Evolutionary conservation across 2,888 invertebrate genomes (phyloP).

Genomic region (Cheilosia urbana): DNA sequence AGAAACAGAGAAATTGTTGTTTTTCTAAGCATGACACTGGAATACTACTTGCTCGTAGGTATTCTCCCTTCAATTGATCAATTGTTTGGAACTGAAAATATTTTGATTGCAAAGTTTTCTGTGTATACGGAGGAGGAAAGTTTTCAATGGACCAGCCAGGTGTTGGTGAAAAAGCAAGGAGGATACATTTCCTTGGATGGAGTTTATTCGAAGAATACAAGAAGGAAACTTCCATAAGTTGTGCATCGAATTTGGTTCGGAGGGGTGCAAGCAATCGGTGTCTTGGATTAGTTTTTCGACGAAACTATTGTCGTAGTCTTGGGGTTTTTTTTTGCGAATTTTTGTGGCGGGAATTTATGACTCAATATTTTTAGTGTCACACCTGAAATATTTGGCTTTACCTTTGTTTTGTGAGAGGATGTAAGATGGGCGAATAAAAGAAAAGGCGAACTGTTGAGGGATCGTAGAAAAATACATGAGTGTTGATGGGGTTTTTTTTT

Average conservation of each 20-base stretch:
- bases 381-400: conserved; percentile 34
- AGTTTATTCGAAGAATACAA: conserved; percentile 30
- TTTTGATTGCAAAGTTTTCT: conserved; percentile 70
- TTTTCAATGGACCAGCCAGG: conserved; percentile 57
- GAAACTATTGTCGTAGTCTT: background rate
- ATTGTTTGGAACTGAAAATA: conserved; percentile 69
- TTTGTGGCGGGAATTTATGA: conserved; percentile 51
- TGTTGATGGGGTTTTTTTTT: no score
- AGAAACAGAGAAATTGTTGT: conserved; percentile 41
- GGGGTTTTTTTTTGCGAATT: conserved; percentile 2
- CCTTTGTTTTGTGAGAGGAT: background rate
- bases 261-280: conserved; percentile 43
- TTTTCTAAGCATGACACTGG: background rate
- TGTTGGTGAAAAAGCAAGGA: conserved; percentile 42
- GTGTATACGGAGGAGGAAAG: conserved; percentile 21
- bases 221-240: conserved; percentile 51
- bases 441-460: no score
- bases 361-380: conserved; percentile 57
- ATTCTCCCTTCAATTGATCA: conserved; percentile 65
- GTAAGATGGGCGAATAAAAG: background rate
- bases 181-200: background rate
- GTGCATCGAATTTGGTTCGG: conserved; percentile 44
- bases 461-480: no score
- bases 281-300: conserved; percentile 50
- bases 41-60: background rate